Percentiles rank a stretch among this genome's conserved stretches.
These are phyloP conservation scores for Trididemnum nubilum DNA, from an alignment of 23 tunicate species.

Conservation along the genomic window DNA sequence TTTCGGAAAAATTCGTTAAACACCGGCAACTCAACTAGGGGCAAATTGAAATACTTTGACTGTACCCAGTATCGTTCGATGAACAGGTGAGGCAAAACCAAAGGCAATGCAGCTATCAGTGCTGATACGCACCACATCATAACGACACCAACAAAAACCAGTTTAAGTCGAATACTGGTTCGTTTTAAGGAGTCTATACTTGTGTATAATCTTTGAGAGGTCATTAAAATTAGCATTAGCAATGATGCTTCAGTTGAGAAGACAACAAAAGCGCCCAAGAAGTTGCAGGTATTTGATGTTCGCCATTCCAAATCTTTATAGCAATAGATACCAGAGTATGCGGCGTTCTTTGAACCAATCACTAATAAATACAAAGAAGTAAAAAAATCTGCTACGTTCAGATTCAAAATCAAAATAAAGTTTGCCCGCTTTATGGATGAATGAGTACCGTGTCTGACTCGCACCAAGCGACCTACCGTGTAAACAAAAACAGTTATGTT, in stretches of 20 bases:
- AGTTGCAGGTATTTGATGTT: slow-evolving; percentile 33
- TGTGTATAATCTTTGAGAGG: slow-evolving; percentile 42
- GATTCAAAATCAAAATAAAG: slow-evolving; percentile 45
- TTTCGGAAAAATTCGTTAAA: slow-evolving; percentile 1
- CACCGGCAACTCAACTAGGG: slow-evolving; percentile 20
- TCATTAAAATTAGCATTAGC: slow-evolving; percentile 49
- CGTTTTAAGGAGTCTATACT: slow-evolving; percentile 21
- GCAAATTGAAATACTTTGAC: slow-evolving; percentile 28
- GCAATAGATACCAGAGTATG: slow-evolving; percentile 51
- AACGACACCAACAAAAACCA: slow-evolving; percentile 9
- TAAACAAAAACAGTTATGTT: slow-evolving; percentile 38
- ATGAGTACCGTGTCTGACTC: neutral
- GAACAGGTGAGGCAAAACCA: slow-evolving; percentile 12
- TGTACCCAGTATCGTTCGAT: slow-evolving; percentile 51
- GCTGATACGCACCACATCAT: slow-evolving; percentile 37
- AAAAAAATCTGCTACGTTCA: slow-evolving; percentile 58
- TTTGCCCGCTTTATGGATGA: slow-evolving; percentile 23
- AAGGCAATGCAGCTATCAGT: slow-evolving; percentile 40
- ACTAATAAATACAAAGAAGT: slow-evolving; percentile 63
- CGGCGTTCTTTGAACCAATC: slow-evolving; percentile 30
- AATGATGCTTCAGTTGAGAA: slow-evolving; percentile 58
- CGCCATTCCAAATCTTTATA: slow-evolving; percentile 48
- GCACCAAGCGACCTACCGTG: neutral
- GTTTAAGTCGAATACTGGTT: slow-evolving; percentile 10
- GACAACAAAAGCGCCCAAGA: slow-evolving; percentile 43